Conservation (phyloP, 2,113 vertebrate genomes). For the Nyctereutes procyonoides region DNA sequence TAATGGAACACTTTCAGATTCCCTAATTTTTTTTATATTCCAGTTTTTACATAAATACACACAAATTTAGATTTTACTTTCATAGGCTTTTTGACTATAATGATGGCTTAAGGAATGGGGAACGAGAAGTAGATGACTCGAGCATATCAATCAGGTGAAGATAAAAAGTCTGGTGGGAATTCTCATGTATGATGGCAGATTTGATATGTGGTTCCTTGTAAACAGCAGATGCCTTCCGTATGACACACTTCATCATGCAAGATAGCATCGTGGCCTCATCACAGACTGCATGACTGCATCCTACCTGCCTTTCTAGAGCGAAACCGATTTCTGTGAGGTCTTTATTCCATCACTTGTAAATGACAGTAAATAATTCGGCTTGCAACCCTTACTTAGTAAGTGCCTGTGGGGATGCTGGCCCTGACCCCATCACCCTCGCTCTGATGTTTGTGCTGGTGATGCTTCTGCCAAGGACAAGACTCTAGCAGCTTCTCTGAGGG, state of each 20-base stretch:
- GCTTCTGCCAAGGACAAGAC: neutral
- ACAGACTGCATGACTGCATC: neutral
- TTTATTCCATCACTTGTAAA: neutral
- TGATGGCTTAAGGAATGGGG: neutral
- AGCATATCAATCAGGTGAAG: neutral
- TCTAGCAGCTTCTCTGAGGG: neutral
- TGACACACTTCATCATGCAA: neutral
- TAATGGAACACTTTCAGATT: constrained; percentile 67
- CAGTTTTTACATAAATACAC: constrained; percentile 46
- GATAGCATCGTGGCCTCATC: neutral
- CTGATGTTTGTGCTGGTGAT: neutral
- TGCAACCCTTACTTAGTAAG: fast-evolving
- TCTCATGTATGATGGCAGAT: neutral
- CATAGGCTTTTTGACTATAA: constrained; percentile 1
- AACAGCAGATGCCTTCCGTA: neutral
- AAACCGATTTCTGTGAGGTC: neutral
- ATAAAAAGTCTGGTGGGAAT: neutral
- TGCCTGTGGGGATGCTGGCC: neutral
- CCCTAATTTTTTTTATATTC: constrained; percentile 60
- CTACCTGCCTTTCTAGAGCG: neutral
- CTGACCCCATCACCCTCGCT: neutral
- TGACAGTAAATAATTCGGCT: neutral
- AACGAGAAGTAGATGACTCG: neutral
- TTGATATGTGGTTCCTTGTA: neutral
- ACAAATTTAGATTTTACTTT: constrained; percentile 50